Base-by-base conservation (phyloP, 2,888 invertebrate species). In the Xylota segnis region DNA sequence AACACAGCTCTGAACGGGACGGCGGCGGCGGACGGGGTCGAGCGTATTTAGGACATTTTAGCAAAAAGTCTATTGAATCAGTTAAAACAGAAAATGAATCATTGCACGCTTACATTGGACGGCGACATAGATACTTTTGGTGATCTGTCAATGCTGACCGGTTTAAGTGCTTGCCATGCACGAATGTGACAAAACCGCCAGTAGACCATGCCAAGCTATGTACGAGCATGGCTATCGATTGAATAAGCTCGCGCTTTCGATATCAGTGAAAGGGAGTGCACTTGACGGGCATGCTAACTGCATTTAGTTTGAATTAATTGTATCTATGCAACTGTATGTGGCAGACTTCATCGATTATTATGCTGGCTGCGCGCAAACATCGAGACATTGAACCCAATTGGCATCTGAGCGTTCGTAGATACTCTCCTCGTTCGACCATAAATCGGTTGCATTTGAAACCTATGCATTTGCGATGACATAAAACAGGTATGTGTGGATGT, bases 321-420 rank as follows among this genome's bases (percentile, higher is more conserved):
- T 58, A 43, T 68, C 68, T 43, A 68, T 40, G 37, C 71, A 59
- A 37, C 45, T 34, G 6, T 32, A 18, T 29, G 14, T 61, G 52
- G 32, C 9, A 47, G 34, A 40, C 50, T 37, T 54, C 43, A 63
- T 32, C 52, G 52, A 63, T 72, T 72, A 52, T 18, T 61, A 43
- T 72, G 52, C 52, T 50, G 29, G 58, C 1, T 47, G 47, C 59
- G 16, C 34, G n/a, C n/a, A 37, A 34, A 16, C 10, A 18, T 10
- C n/a, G 29, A 23, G 52, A 40, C 72, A 61, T n/a, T 61, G 72
- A 74, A 74, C 72, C 43, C 52, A 29, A 43, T 74, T n/a, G 72
- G n/a, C 40, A 32, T 29, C 27, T 18, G 50, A 23, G 14, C 16
- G 12, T n/a, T 43, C n/a, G 14, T 18, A 37, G 59, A 18, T 59